Evolutionary conservation across 2,797 vertebrate genomes (phyloP), one percentile per base, ranked within the genome.

Genomic region (Aeoliscus strigatus): DNA sequence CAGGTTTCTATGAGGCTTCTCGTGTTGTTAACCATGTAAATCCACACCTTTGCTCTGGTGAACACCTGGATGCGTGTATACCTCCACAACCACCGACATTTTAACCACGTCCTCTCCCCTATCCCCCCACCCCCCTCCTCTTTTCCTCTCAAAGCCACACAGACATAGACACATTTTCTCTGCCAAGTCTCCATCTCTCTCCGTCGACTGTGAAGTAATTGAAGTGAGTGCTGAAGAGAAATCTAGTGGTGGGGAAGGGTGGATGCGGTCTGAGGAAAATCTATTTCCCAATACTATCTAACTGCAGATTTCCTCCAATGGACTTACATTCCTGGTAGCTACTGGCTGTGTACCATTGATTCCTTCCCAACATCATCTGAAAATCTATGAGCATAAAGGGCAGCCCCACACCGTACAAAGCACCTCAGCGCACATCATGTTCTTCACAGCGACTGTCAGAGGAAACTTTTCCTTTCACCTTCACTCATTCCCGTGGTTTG

Each of bases 301-400:
- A 85, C 88, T 81, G 83, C 84, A 80, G 89, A 89, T 85, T 86
- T 88, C 86, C 80, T 84, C 85, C 87, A 57, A 91, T 90, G 78
- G 89, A 93, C 89, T 86, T 82, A 83, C 87, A 83, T 91, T 93
- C 90, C 91, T 91, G 85, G 81, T 90, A 88, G n/a, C n/a, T n/a
- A n/a, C 86, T 90, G 88, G 81, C 90, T 86, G 86, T 79, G 60
- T 42, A 64, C 70, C 89, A 94, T 93, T 87, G 92, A 93, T 93
- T 88, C 86, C 58, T 77, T 77, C 79, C 76, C 67, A 86, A 86
- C 90, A 91, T 91, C 90, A 90, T 92, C 87, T 82, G 73, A 90
- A 93, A 91, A 92, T 91, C 90, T 80, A 89, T 93, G 87, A 87
- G 88, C 87, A 87, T 80, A 90, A 92, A 91, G 85, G 84, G 81